Conservation (phyloP, 2,113 vertebrate species). For the Myotis brandtii region DNA sequence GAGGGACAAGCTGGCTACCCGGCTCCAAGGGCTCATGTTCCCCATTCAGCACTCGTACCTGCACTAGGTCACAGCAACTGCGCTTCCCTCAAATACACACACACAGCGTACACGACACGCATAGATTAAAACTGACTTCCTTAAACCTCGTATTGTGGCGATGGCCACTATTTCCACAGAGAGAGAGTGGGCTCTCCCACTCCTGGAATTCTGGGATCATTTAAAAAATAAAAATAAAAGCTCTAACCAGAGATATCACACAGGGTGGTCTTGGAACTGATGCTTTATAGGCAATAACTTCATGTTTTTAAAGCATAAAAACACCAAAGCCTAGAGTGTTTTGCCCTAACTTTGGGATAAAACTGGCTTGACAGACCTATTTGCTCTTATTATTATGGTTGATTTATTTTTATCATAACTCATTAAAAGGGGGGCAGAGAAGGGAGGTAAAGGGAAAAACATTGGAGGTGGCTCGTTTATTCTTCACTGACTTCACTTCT, state of each 20-base stretch:
- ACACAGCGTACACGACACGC: slow-evolving; percentile 55
- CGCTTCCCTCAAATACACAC: slow-evolving; percentile 66
- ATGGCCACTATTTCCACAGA: slow-evolving; percentile 39
- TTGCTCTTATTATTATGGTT: not conserved
- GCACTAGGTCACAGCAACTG: slow-evolving; percentile 56
- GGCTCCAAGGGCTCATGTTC: slow-evolving; percentile 71
- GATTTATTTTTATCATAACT: slow-evolving; percentile 16
- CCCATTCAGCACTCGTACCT: slow-evolving; percentile 67
- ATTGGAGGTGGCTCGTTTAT: not conserved
- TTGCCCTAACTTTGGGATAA: not conserved
- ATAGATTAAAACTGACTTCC: slow-evolving; percentile 56
- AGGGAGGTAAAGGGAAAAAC: not conserved
- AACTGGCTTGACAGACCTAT: slow-evolving; percentile 17
- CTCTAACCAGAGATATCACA: not conserved
- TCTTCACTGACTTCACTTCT: not conserved
- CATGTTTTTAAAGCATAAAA: slow-evolving; percentile 46
- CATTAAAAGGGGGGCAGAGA: not conserved
- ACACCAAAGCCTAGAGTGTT: not conserved
- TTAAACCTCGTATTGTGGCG: slow-evolving; percentile 47
- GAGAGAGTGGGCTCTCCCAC: not conserved
- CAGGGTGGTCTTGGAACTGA: slow-evolving; percentile 22
- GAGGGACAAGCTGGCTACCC: slow-evolving; percentile 79
- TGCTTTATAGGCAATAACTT: slow-evolving; percentile 22
- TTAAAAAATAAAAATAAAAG: not conserved
- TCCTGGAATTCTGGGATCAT: not conserved